A percentile compares a stretch with the other conserved stretches of the same genome.
Conservation (phyloP, 2,113 vertebrate genomes). For the Planiliza haematocheilus region DNA sequence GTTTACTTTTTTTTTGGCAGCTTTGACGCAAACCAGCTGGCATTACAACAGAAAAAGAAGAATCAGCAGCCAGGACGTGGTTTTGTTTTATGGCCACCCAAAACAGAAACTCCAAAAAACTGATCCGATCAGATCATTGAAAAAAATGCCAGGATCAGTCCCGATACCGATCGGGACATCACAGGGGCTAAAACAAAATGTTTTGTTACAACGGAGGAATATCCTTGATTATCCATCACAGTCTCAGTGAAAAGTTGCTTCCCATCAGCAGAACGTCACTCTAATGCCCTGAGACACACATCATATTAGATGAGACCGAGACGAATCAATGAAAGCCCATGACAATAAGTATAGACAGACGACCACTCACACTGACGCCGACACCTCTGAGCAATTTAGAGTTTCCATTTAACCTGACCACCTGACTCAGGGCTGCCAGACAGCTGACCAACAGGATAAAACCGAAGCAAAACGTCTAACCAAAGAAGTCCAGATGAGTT, state of each 20-base stretch:
- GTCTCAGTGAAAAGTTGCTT: slow-evolving; percentile 20
- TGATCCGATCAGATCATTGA: too few species aligned
- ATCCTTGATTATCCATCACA: slow-evolving; percentile 16
- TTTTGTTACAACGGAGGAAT: background rate
- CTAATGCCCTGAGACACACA: slow-evolving; percentile 35
- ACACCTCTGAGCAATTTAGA: slow-evolving; percentile 14
- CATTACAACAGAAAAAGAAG: too few species aligned
- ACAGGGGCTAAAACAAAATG: background rate
- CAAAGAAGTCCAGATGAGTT: background rate
- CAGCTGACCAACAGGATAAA: background rate
- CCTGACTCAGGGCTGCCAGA: background rate
- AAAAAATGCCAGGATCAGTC: too few species aligned
- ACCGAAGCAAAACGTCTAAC: background rate
- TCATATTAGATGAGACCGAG: slow-evolving; percentile 30
- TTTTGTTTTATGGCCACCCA: too few species aligned
- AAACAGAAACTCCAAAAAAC: too few species aligned
- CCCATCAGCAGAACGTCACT: background rate
- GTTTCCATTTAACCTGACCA: slow-evolving; percentile 16
- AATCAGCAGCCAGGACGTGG: too few species aligned
- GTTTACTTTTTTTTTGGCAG: too few species aligned
- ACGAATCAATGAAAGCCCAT: slow-evolving; percentile 21
- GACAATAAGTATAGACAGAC: slow-evolving; percentile 8
- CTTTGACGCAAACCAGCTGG: too few species aligned
- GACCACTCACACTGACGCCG: slow-evolving; percentile 8
- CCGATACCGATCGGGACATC: too few species aligned